Base-by-base conservation (phyloP, 2,113 vertebrate species). In the Ammospiza nelsoni region DNA sequence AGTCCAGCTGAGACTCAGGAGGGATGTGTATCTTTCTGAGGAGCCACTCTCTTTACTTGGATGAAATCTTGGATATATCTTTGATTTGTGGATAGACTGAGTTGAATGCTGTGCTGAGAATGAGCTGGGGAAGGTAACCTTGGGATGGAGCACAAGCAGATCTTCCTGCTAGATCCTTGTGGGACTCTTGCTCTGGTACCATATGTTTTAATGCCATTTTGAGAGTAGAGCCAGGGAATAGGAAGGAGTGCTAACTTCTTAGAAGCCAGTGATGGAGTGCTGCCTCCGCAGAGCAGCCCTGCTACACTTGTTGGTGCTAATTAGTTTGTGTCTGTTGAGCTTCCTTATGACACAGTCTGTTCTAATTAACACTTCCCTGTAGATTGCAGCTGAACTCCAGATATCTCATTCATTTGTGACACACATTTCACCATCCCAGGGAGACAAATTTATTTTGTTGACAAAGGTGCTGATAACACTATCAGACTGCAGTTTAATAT, bases 321-420 rank as follows among this genome's bases (percentile, higher is more conserved):
- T 94, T 84, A 83, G 63, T 84, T 95, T 94, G 86, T 91, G 85
- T 95, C 68, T 95, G 57, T 94, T 94, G 67, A 94, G 76, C 78
- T 94, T 95, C 48, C 69, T 86, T 86, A 66, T 96, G 93, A 89
- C 88, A 95, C 49, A 57, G 6, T 74, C 74, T 96, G 49, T 91
- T 96, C 69, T 93, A 96, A 77, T 97, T 97, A 97, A 90, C 93
- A 77, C 92, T 94, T 96, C 29, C 75, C 68, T 61, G 37, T 66
- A 96, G 84, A 79, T 90, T 84, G 84, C 87, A 91, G 94, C 94
- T 92, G 88, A 96, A 74, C 58, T 92, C 85, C 82, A 86, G 84
- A 86, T 95, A 93, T 91, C 95, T 96, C 65, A 81, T 94, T 95
- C 79, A 57, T 88, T 97, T 95, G 74, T 94, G 91, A 87, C 94